Conservation (phyloP, 2,888 invertebrate genomes). For the Sialis lutaria region DNA sequence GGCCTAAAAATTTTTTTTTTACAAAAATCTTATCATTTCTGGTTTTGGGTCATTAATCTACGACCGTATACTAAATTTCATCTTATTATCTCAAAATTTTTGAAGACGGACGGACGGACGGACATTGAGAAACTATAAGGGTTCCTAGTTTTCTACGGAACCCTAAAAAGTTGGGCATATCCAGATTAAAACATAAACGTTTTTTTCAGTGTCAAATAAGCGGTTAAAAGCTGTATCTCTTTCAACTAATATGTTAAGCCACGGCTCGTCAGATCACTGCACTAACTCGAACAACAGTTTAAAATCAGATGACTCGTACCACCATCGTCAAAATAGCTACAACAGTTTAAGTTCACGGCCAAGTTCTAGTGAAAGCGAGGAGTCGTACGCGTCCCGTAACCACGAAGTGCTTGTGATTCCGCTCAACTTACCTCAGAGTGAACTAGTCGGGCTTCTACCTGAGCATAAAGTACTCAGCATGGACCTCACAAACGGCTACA, state of each 20-base stretch:
- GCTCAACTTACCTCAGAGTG: conserved; percentile 24
- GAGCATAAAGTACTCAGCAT: conserved; percentile 39
- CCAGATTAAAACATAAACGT: conserved; percentile 5
- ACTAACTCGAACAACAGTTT: neutral
- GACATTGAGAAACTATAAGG: no score
- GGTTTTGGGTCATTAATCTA: no score
- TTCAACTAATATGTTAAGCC: conserved; percentile 4
- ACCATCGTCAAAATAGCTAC: neutral
- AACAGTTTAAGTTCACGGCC: neutral
- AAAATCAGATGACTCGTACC: neutral
- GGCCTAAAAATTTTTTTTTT: no score
- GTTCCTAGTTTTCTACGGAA: no score
- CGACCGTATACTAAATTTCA: no score
- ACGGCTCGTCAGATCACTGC: neutral
- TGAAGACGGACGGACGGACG: no score
- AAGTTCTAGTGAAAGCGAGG: conserved; percentile 4
- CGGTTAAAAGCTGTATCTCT: conserved; percentile 9
- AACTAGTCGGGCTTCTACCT: conserved; percentile 31
- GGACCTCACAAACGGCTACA: conserved; percentile 20
- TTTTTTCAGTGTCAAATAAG: conserved; percentile 12
- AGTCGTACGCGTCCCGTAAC: conserved; percentile 15
- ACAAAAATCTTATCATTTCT: no score
- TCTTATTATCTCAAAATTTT: no score
- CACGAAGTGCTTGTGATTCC: conserved; percentile 53
- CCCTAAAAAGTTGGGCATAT: neutral